Evolutionary conservation across 2,113 vertebrate genomes (phyloP), one percentile per base, ranked within the genome.

Genomic region (Eurypyga helias): DNA sequence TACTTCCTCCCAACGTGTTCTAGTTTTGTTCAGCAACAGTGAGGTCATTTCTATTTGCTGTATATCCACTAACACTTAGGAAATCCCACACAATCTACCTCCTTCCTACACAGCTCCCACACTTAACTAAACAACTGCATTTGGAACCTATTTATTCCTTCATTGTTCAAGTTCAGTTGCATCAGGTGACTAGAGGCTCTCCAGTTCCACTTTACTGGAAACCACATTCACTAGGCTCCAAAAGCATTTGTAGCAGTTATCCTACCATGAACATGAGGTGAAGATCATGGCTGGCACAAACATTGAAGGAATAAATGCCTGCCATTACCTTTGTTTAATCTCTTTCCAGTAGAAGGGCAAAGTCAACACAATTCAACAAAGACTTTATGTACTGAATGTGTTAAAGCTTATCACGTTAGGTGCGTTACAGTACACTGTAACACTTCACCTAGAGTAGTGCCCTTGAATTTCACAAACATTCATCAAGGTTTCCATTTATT

Each of bases 81-180:
- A 66, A 66, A 5, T 52, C 62, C 69, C 51, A 57, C 26, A 49
- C 58, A 80, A 72, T 60, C 82, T 69, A 90, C 18, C 76, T 17
- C 28, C 86, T 80, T 90, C 88, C 88, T 54, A 94, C 89, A 81
- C 73, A 89, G 87, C 60, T 93, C 85, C 82, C 49, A 67, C 33
- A 49, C 33, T 67, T 71, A 66, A n/a, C 34, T 84, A 73, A 93
- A 76, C 72, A 92, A 54, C 49, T 80, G 52, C 61, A 76, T 34
- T 72, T 79, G 36, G 20, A 67, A 82, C 33, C 34, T 67, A 66
- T 58, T 92, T 73, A 66, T 67, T 91, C 43, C 83, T 26, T 70
- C 77, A 54, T 28, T 72, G 46, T 46, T 61, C 26, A 67, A 45
- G 33, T 67, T 87, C 81, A 67, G 48, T 10, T 76, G 21, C 57